A percentile compares a stretch with the other conserved stretches of the same genome.
Conservation (phyloP, 1,140 invertebrate genomes). For the Piezodorus guildinii region DNA sequence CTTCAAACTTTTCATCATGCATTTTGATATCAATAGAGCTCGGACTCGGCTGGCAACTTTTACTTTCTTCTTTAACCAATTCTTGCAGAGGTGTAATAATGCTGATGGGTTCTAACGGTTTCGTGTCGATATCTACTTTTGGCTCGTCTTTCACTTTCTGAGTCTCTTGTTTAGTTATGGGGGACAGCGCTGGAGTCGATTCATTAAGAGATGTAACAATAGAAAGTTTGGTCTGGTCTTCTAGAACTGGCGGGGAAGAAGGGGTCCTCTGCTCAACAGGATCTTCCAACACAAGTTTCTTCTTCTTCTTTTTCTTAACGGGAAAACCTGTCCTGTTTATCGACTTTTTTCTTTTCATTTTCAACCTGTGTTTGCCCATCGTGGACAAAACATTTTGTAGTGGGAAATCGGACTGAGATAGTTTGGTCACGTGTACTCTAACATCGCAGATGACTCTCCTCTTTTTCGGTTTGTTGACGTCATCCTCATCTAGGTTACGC, state of each 20-base stretch:
- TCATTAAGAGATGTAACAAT: constrained; percentile 13
- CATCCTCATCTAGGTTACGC: constrained; percentile 25
- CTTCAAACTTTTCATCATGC: not conserved
- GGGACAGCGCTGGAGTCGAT: constrained; percentile 30
- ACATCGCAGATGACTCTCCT: constrained; percentile 43
- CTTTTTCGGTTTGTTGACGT: constrained; percentile 37
- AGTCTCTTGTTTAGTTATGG: constrained; percentile 44
- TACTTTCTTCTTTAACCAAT: no score
- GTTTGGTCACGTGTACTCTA: constrained; percentile 41
- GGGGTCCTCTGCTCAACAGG: constrained; percentile 23
- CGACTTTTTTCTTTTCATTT: constrained; percentile 52
- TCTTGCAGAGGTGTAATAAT: no score
- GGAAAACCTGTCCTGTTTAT: constrained; percentile 78
- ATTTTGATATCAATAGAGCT: not conserved
- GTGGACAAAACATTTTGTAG: constrained; percentile 28
- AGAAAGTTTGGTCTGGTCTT: constrained; percentile 31
- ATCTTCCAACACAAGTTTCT: constrained; percentile 39
- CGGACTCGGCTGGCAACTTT: no score
- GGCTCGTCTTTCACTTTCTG: constrained; percentile 35
- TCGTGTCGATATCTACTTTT: not conserved
- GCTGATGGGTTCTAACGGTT: no score
- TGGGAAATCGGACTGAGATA: constrained; percentile 34
- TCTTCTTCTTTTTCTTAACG: constrained; percentile 71
- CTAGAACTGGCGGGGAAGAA: constrained; percentile 27
- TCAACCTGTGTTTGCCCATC: constrained; percentile 25